Conservation (phyloP, 2,888 invertebrate species). For the Physocephala rufipes region DNA sequence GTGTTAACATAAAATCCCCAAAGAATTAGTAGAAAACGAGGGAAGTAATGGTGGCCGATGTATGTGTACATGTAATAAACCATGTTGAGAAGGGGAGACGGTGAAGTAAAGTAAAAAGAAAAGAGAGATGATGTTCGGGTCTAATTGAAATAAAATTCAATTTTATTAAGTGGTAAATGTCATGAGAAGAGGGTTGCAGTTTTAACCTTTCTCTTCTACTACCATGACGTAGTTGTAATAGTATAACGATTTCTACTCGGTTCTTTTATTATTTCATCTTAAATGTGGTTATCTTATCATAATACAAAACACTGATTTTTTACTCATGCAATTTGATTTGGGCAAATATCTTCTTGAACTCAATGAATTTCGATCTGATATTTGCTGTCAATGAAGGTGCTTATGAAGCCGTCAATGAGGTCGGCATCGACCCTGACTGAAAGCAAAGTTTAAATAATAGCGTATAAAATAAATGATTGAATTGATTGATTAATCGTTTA, state of each 20-base stretch:
- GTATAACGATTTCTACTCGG: too few species aligned
- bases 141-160: conserved; percentile 60
- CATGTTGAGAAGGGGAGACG: not conserved
- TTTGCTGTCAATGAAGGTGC: not conserved
- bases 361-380: not conserved
- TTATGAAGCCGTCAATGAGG: conserved; percentile 13
- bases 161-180: conserved; percentile 63
- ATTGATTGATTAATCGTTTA: conserved; percentile 27
- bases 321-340: not conserved
- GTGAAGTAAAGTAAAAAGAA: conserved; percentile 4
- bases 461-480: not conserved
- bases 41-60: not conserved
- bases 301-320: conserved; percentile 33
- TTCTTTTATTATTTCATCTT: not conserved
- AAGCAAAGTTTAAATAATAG: conserved; percentile 29
- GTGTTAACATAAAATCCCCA: conserved; percentile 46
- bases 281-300: conserved; percentile 14
- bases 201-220: not conserved
- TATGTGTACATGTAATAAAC: too few species aligned
- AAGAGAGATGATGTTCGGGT: conserved; percentile 47
- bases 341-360: not conserved
- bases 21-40: conserved; percentile 45
- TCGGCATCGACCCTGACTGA: not conserved
- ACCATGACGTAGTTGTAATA: too few species aligned
- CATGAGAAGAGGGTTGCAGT: not conserved